Evolutionary conservation across 2,113 vertebrate genomes (phyloP).

Genomic region (Zosterops pallidus): DNA sequence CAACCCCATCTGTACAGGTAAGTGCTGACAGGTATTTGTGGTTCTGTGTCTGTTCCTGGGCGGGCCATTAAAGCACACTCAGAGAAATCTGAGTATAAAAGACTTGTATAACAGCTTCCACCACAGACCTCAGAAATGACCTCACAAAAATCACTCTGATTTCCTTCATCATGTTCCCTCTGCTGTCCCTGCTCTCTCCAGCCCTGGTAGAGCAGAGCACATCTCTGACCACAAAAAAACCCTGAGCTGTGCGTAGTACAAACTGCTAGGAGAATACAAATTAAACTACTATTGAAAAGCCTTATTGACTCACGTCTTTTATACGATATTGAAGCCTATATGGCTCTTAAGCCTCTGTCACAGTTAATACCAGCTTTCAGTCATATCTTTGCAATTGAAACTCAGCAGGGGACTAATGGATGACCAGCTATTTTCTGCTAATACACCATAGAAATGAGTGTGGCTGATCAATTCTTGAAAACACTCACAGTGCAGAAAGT

Average conservation of each 20-base stretch:
- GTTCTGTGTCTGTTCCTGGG: neutral
- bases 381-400: conserved; percentile 22
- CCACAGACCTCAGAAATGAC: neutral
- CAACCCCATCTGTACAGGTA: neutral
- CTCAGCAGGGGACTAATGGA: conserved; percentile 12
- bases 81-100: neutral
- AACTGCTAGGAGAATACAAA: neutral
- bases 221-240: neutral
- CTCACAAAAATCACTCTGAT: neutral
- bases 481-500: neutral
- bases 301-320: neutral
- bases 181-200: neutral
- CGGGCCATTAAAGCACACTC: neutral
- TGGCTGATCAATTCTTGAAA: conserved; percentile 22
- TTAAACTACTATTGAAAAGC: neutral
- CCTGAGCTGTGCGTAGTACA: neutral
- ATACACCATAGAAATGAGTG: neutral
- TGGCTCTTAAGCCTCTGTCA: conserved; percentile 25
- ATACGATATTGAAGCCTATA: neutral
- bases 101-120: neutral
- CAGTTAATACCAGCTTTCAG: conserved; percentile 34
- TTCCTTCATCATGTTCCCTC: neutral
- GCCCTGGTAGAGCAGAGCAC: neutral
- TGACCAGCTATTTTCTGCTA: conserved; percentile 27
- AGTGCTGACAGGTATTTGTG: neutral